These are phyloP conservation scores for Neoniphon sammara DNA, from an alignment of 2,797 vertebrate genomes.

Conservation along the genomic window DNA sequence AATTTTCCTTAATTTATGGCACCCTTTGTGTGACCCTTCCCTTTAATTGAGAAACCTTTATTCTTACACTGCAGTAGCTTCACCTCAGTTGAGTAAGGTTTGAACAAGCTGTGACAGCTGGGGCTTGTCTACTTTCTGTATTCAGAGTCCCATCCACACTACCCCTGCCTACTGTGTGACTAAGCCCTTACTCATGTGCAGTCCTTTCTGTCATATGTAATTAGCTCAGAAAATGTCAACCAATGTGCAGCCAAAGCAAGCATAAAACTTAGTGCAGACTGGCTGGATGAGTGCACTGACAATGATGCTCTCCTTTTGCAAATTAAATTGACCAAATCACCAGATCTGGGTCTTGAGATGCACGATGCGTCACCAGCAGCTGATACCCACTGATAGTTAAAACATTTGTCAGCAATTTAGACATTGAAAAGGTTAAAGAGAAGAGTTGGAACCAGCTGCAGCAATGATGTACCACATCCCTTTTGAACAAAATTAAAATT, in stretches of 20 bases:
- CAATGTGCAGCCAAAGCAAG: slow-evolving; percentile 17
- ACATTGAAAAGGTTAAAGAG: too few relatives aligned
- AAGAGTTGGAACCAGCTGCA: background rate
- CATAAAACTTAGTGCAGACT: slow-evolving; percentile 21
- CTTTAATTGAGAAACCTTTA: background rate
- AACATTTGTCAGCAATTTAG: background rate
- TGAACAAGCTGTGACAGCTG: slow-evolving; percentile 33
- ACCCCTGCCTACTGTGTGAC: slow-evolving; percentile 58
- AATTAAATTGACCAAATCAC: slow-evolving; percentile 22
- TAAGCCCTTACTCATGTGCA: slow-evolving; percentile 67
- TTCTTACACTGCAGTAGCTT: background rate
- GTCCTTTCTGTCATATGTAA: slow-evolving; percentile 66
- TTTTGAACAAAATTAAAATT: slow-evolving; percentile 54
- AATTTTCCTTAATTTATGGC: too few relatives aligned
- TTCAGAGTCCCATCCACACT: slow-evolving; percentile 53
- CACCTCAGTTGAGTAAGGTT: background rate
- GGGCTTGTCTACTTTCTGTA: slow-evolving; percentile 15
- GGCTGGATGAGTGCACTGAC: slow-evolving; percentile 36
- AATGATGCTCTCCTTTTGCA: slow-evolving; percentile 24
- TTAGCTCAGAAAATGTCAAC: slow-evolving; percentile 57
- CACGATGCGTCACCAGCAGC: slow-evolving; percentile 28
- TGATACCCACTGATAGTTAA: slow-evolving; percentile 12
- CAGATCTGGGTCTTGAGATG: background rate
- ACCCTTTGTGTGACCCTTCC: background rate
- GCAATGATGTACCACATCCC: background rate